These are phyloP conservation scores for Mythimna lalbum DNA, from an alignment of 2,888 invertebrate species.

Conservation along the genomic window DNA sequence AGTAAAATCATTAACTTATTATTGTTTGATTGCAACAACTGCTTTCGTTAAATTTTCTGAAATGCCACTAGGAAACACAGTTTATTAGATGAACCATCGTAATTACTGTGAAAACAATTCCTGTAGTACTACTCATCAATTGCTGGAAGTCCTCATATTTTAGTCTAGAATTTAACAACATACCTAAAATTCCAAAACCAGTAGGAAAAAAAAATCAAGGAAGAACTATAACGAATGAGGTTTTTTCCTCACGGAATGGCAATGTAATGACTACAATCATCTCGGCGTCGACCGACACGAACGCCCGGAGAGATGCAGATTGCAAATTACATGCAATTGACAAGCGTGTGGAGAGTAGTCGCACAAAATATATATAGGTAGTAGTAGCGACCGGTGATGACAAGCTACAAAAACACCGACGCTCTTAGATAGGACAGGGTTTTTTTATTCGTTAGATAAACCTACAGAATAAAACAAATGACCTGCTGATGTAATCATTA, in stretches of 20 bases:
- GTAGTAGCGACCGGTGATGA: constrained; percentile 11
- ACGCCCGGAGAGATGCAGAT: constrained; percentile 35
- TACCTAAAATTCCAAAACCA: constrained; percentile 1
- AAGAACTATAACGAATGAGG: constrained; percentile 21
- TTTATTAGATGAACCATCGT: constrained; percentile 12
- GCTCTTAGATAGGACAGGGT: constrained; percentile 4
- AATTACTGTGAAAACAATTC: constrained; percentile 16
- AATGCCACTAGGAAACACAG: not conserved
- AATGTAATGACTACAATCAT: constrained; percentile 53
- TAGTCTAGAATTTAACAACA: not conserved
- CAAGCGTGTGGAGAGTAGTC: constrained; percentile 8
- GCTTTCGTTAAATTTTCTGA: not conserved
- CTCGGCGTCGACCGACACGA: constrained; percentile 30
- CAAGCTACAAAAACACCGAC: constrained; percentile 6
- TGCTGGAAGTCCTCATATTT: constrained; percentile 8
- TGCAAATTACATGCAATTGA: constrained; percentile 57
- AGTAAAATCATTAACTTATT: not conserved
- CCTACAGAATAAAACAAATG: not conserved
- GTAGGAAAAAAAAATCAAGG: constrained; percentile 7
- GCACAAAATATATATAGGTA: no score
- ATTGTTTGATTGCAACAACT: not conserved
- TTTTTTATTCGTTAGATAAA: constrained; percentile 12
- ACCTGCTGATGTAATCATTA: constrained; percentile 20
- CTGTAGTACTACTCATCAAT: not conserved
- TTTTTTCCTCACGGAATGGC: constrained; percentile 33